Percentiles rank a stretch among this genome's conserved stretches.
Evolutionary conservation across 2,888 invertebrate species (phyloP).

Genomic region (Pyralis farinalis): DNA sequence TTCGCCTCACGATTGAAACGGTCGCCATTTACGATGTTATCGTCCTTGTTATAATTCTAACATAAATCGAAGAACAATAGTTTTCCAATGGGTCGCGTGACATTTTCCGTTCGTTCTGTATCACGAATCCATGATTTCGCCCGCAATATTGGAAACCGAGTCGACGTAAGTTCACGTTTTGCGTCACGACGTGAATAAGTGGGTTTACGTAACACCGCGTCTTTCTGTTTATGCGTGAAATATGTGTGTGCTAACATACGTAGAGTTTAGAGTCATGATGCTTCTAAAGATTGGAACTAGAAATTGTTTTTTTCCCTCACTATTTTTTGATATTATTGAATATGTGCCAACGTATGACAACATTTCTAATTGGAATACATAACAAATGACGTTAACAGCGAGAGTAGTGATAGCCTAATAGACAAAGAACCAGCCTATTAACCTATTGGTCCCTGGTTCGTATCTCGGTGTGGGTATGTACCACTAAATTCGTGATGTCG

Average conservation of each 20-base stretch:
- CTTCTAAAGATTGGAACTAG: background rate
- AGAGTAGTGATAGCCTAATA: too few species aligned
- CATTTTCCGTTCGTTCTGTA: conserved; percentile 28
- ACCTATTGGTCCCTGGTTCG: too few species aligned
- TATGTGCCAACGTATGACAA: too few species aligned
- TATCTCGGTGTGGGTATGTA: too few species aligned
- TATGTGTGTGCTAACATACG: background rate
- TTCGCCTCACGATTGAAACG: conserved; percentile 10
- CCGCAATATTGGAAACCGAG: conserved; percentile 21
- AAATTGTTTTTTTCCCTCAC: background rate
- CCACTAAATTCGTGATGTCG: too few species aligned
- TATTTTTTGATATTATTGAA: background rate
- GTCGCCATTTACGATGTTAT: conserved; percentile 11
- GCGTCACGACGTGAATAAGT: conserved; percentile 16
- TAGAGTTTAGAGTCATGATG: background rate
- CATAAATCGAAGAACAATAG: conserved; percentile 19
- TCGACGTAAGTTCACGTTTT: conserved; percentile 18
- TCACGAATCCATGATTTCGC: conserved; percentile 28
- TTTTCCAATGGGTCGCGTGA: conserved; percentile 27
- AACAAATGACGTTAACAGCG: too few species aligned
- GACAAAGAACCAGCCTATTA: too few species aligned
- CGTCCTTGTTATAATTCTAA: conserved; percentile 15
- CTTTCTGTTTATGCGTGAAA: background rate
- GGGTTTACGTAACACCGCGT: conserved; percentile 12
- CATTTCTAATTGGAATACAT: too few species aligned